Percentiles rank a stretch among this genome's conserved stretches.
These are phyloP conservation scores for Miichthys miiuy DNA, from an alignment of 2,797 vertebrate genomes.

Conservation along the genomic window DNA sequence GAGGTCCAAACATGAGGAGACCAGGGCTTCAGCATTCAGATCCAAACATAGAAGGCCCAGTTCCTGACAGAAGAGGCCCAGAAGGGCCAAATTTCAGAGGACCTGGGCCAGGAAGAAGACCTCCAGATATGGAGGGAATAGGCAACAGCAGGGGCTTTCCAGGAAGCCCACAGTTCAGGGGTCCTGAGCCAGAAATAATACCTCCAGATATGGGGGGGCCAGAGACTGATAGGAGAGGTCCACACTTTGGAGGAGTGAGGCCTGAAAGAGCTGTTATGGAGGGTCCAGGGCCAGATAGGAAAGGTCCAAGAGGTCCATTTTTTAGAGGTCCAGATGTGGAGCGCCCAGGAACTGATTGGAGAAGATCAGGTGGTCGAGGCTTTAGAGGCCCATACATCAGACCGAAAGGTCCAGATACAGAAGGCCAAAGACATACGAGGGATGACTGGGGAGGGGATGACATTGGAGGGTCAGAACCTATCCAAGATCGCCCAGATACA, in stretches of 20 bases:
- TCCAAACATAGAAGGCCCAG: slow-evolving; percentile 16
- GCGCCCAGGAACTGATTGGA: slow-evolving; percentile 17
- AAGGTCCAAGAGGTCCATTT: slow-evolving; percentile 26
- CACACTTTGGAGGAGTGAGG: slow-evolving; percentile 14
- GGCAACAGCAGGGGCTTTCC: slow-evolving; percentile 13
- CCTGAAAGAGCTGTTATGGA: slow-evolving; percentile 35
- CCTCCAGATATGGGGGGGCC: slow-evolving; percentile 16
- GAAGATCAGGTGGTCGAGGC: slow-evolving; percentile 23
- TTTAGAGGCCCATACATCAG: slow-evolving; percentile 27
- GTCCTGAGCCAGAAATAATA: slow-evolving; percentile 23
- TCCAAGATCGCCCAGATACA: slow-evolving; percentile 22
- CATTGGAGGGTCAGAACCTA: slow-evolving; percentile 29
- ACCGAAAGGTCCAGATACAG: slow-evolving; percentile 1
- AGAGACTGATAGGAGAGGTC: slow-evolving; percentile 27
- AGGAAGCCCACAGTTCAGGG: slow-evolving; percentile 32
- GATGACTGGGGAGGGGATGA: slow-evolving; percentile 52
- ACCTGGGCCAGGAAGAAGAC: slow-evolving; percentile 30
- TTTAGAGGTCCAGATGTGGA: slow-evolving; percentile 33
- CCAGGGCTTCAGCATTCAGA: slow-evolving; percentile 23
- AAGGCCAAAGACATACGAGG: slow-evolving; percentile 41
- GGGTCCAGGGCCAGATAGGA: slow-evolving; percentile 6
- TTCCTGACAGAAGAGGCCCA: slow-evolving; percentile 18
- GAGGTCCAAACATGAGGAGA: slow-evolving; percentile 29
- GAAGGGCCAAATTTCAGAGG: slow-evolving; percentile 30
- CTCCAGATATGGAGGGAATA: slow-evolving; percentile 14